These are phyloP conservation scores for Himalopsyche tibetana DNA, from an alignment of 2,888 invertebrate genomes.

Conservation along the genomic window DNA sequence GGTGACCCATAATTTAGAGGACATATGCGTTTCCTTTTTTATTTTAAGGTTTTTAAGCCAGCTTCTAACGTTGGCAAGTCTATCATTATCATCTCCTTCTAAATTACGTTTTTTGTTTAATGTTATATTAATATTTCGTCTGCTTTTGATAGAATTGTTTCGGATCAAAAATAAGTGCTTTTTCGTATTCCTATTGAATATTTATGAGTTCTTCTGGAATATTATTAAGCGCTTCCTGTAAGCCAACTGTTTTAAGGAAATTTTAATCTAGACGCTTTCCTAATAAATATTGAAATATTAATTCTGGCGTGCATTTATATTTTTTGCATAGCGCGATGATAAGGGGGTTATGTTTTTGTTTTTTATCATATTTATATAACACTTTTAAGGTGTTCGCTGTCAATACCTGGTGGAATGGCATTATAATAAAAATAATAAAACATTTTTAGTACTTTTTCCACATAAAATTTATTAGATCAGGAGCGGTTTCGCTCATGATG, in stretches of 20 bases:
- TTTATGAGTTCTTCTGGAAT: conserved; percentile 6
- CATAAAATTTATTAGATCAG: too few species aligned
- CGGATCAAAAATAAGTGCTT: neutral
- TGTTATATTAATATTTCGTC: neutral
- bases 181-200: neutral
- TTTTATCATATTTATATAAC: too few species aligned
- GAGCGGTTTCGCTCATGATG: too few species aligned
- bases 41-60: neutral
- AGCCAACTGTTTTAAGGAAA: neutral
- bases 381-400: too few species aligned
- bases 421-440: too few species aligned
- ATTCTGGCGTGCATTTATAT: too few species aligned
- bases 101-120: neutral
- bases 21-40: conserved; percentile 18
- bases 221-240: neutral
- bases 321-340: too few species aligned
- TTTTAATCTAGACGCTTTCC: neutral
- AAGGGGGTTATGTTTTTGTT: too few species aligned
- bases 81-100: neutral
- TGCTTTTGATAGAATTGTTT: neutral
- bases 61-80: neutral
- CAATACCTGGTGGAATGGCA: too few species aligned
- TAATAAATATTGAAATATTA: too few species aligned
- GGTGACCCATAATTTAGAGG: neutral
- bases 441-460: too few species aligned